Conservation (phyloP, 2,888 invertebrate species). For the Polyommatus icarus region DNA sequence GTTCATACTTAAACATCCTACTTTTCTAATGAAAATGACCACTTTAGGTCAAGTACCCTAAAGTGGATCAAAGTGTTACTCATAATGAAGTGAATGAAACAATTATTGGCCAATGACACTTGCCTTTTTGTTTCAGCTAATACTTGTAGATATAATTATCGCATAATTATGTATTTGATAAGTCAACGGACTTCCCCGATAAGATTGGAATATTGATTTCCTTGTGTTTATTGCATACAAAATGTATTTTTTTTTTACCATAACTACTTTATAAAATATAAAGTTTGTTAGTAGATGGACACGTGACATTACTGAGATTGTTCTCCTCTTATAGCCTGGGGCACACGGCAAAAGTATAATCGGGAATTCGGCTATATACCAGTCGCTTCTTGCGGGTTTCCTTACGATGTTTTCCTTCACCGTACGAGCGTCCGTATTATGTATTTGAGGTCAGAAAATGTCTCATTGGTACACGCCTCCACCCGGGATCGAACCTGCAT, state of each 20-base stretch:
- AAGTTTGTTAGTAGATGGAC: too few relatives aligned
- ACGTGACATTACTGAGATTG: too few relatives aligned
- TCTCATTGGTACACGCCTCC: too few relatives aligned
- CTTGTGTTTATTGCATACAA: background rate
- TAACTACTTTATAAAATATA: too few relatives aligned
- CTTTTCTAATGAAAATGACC: background rate
- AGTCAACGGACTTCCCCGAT: slow-evolving; percentile 5
- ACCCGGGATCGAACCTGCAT: too few relatives aligned
- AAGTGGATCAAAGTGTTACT: slow-evolving; percentile 3
- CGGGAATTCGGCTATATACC: too few relatives aligned
- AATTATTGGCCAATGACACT: background rate
- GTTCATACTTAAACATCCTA: background rate
- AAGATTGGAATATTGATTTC: background rate
- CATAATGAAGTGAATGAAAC: background rate
- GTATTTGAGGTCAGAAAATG: too few relatives aligned
- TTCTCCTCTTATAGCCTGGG: too few relatives aligned
- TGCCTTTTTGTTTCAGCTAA: background rate
- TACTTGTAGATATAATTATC: background rate
- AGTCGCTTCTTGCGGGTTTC: too few relatives aligned
- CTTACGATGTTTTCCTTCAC: too few relatives aligned
- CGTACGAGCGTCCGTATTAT: too few relatives aligned
- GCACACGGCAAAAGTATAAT: too few relatives aligned
- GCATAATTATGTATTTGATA: background rate
- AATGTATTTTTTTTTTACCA: background rate
- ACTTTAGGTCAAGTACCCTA: background rate